Percentiles rank a stretch among this genome's conserved stretches.
Conservation (phyloP, 2,888 invertebrate species). For the Rapana venosa region DNA sequence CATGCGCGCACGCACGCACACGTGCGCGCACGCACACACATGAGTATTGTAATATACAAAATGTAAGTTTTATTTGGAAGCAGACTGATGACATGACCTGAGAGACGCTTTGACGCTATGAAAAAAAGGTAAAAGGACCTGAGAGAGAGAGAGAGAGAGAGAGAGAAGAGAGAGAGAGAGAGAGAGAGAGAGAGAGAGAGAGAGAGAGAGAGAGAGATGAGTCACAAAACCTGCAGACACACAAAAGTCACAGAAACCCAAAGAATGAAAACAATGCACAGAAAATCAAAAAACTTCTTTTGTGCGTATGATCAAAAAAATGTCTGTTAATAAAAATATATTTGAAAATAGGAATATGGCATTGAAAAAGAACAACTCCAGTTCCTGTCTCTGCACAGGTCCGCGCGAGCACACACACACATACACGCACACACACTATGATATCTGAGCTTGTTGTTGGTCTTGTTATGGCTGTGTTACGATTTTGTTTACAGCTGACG, state of each 20-base stretch:
- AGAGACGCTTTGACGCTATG: background rate
- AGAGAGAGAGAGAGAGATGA: background rate
- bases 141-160: background rate
- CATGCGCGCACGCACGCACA: too few species aligned
- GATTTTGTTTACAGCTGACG: too few species aligned
- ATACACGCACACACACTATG: background rate
- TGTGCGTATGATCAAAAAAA: too few species aligned
- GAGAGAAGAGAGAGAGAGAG: background rate
- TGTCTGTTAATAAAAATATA: too few species aligned
- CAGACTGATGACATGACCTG: background rate
- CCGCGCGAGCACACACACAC: background rate
- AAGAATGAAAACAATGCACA: background rate
- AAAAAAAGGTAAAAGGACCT: too few species aligned
- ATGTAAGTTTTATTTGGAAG: background rate
- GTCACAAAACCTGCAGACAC: background rate
- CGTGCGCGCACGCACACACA: too few species aligned
- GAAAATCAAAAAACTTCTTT: background rate
- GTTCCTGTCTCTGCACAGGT: background rate
- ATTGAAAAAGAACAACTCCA: background rate
- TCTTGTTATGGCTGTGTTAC: too few species aligned
- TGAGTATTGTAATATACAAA: background rate
- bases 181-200: slow-evolving; percentile 29
- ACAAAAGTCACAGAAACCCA: background rate
- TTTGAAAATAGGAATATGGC: too few species aligned
- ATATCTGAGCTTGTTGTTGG: too few species aligned